Percentiles rank a stretch among this genome's conserved stretches.
phyloP scores from a whole-genome alignment of 2,797 vertebrate species.

The Tragelaphus oryx region DNA sequence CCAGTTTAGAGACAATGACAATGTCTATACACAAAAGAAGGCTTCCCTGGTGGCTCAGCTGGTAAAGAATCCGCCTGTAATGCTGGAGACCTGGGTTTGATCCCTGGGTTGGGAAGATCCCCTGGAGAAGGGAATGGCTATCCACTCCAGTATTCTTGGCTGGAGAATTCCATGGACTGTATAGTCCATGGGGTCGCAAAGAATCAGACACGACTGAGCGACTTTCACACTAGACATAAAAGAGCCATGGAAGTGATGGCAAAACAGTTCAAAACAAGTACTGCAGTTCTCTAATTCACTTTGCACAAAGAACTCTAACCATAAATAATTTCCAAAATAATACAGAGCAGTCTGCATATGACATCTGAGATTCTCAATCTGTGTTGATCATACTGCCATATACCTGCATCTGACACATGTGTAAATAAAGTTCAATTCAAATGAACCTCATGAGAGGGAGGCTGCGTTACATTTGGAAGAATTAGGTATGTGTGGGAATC shows the following conservation, averaged over 20 bases:
- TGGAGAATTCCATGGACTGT: not conserved
- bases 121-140: not conserved
- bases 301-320: not conserved
- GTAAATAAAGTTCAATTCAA: not conserved
- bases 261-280: not conserved
- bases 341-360: not conserved
- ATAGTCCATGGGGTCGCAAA: not conserved
- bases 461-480: not conserved
- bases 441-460: not conserved
- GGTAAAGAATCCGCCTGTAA: not conserved
- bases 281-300: not conserved
- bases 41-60: not conserved
- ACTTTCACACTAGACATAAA: not conserved
- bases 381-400: not conserved
- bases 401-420: not conserved
- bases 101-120: not conserved
- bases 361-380: not conserved
- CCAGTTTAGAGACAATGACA: not conserved
- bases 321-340: not conserved
- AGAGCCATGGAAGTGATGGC: not conserved
- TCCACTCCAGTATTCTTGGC: not conserved
- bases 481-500: not conserved
- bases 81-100: not conserved
- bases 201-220: not conserved
- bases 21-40: not conserved